Evolutionary conservation across 2,797 vertebrate species (phyloP), one percentile per base, ranked within the genome.

Genomic region (Ceyx erithaca): DNA sequence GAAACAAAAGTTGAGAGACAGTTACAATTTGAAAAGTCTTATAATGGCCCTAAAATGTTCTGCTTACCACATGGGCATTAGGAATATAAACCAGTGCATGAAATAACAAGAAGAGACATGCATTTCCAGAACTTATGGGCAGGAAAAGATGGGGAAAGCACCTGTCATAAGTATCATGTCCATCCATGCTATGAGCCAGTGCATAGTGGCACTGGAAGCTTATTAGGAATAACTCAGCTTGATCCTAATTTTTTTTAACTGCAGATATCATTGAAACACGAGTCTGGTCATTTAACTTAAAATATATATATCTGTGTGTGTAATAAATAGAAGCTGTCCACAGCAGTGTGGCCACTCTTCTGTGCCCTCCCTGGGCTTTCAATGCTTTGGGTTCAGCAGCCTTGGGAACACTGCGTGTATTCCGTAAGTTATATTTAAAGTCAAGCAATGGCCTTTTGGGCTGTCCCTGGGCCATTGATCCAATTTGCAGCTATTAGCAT

Each of bases 401-500:
- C 45, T 83, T 48, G 57, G 25, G 79, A 83, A 6, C 72, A 2
- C 20, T 59, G 54, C 77, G 30, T 6, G 1, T 78, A 73, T 41
- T 35, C 41, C 69, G 71, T 30, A 61, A 61, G 43, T 79, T 85
- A 61, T 91, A 82, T 78, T 85, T 87, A 85, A 90, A 93, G 67
- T 63, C 88, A 37, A 84, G 12, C 0, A 0, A 35, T 94, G 87
- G 94, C 76, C 77, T 93, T 73, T 80, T 85, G 58, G 87, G 72
- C 31, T 59, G 80, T 87, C 95, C 80, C 94, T 77, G 81, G 85
- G 93, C 94, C 88, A 85, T 71, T 49, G 89, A 93, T 91, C 90
- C 94, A 94, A 95, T 96, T 96, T 96, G 89, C 93, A 89, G 86
- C 80, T 76, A 93, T 97, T 97, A 96, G 78, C 94, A 95, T 94